A percentile compares a stretch with the other conserved stretches of the same genome.
Evolutionary conservation across 2,888 invertebrate species (phyloP).

Genomic region (Epirrita christyi): DNA sequence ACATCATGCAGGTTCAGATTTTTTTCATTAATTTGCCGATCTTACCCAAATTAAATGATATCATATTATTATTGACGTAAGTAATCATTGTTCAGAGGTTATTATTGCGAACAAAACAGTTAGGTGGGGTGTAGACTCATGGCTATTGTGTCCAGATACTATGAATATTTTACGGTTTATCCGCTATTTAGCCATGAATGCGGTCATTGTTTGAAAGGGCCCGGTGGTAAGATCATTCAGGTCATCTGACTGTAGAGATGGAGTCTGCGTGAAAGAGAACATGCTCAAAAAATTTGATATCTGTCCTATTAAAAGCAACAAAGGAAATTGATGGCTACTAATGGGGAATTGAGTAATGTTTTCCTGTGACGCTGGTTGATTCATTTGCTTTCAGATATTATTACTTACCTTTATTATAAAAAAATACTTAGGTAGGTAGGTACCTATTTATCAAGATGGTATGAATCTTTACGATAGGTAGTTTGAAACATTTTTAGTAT

Average conservation of each 20-base stretch:
- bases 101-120: slow-evolving; percentile 45
- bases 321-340: background rate
- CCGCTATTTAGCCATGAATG: slow-evolving; percentile 60
- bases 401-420: no score
- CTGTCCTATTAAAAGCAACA: background rate
- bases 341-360: background rate
- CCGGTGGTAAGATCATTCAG: slow-evolving; percentile 47
- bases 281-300: background rate
- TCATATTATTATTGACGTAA: slow-evolving; percentile 18
- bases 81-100: slow-evolving; percentile 23
- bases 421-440: no score
- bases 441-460: no score
- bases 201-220: slow-evolving; percentile 59
- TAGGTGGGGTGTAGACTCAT: slow-evolving; percentile 39
- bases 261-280: slow-evolving; percentile 36
- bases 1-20: background rate
- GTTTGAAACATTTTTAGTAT: no score
- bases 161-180: slow-evolving; percentile 74
- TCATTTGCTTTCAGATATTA: no score
- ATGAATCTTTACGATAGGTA: no score
- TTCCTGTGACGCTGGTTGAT: background rate
- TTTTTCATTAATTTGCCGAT: background rate
- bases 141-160: slow-evolving; percentile 56
- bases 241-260: slow-evolving; percentile 54
- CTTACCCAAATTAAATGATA: slow-evolving; percentile 26